phyloP scores from a whole-genome alignment of 2,797 vertebrate genomes.

The Falco biarmicus region DNA sequence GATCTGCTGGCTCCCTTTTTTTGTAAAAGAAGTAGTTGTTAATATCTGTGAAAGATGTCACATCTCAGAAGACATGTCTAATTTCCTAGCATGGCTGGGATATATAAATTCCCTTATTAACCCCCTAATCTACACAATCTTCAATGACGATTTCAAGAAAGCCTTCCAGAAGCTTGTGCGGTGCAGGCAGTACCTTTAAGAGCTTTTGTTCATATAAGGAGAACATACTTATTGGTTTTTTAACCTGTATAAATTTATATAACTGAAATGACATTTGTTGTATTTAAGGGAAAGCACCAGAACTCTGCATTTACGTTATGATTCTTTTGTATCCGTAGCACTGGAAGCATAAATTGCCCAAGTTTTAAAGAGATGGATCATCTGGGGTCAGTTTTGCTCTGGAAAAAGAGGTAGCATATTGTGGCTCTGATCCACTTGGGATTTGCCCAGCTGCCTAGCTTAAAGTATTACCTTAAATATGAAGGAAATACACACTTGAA shows the following conservation, averaged over 20 bases:
- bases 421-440: background rate
- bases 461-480: constrained; percentile 4
- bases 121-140: constrained; percentile 97
- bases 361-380: constrained; percentile 33
- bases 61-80: constrained; percentile 88
- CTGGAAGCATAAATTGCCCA: background rate
- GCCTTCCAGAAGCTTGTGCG: constrained; percentile 94
- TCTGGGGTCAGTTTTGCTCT: constrained; percentile 9
- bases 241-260: constrained; percentile 48
- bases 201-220: background rate
- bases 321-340: constrained; percentile 46
- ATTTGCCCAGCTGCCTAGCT: constrained; percentile 7
- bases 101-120: constrained; percentile 99
- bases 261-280: constrained; percentile 19
- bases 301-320: constrained; percentile 1
- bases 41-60: constrained; percentile 89
- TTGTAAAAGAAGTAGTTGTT: constrained; percentile 95
- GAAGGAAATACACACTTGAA: background rate
- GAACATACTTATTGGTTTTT: background rate
- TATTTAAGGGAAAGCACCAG: constrained; percentile 48
- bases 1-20: constrained; percentile 98
- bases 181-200: constrained; percentile 87
- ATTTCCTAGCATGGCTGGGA: constrained; percentile 96
- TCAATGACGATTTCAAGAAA: constrained; percentile 99
- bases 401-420: background rate